phyloP scores from a whole-genome alignment of 1,140 invertebrate species.

The Macrobrachium nipponense region DNA sequence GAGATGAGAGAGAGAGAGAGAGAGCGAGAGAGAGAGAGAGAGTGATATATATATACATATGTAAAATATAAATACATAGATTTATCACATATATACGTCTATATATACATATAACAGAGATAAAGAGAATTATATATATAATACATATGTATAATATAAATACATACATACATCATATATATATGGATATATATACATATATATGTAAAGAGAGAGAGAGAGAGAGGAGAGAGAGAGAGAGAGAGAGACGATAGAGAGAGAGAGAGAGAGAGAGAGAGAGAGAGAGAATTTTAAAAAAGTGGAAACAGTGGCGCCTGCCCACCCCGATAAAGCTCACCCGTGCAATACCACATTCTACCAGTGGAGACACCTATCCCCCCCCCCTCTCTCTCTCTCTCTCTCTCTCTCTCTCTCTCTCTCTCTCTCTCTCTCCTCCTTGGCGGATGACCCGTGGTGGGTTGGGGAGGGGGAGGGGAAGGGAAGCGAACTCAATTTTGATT shows the following conservation, averaged over 20 bases:
- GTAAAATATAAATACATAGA: no score
- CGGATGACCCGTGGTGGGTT: neutral
- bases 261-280: no score
- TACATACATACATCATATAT: slow-evolving; percentile 7
- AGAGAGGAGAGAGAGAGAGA: no score
- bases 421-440: neutral
- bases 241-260: no score
- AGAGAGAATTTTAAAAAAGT: no score
- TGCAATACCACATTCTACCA: neutral
- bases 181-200: slow-evolving; percentile 14
- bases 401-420: neutral
- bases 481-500: no score
- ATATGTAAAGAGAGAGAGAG: neutral
- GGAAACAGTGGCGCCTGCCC: no score
- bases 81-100: neutral
- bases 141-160: neutral
- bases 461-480: no score
- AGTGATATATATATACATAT: no score
- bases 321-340: no score
- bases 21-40: neutral
- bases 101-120: neutral
- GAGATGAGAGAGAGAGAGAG: slow-evolving; percentile 12
- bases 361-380: no score
- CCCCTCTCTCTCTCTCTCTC: neutral
- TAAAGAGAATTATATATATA: no score